A percentile compares a stretch with the other conserved stretches of the same genome.
phyloP scores from a whole-genome alignment of 2,888 invertebrate species.

The Cephonodes hylas region DNA sequence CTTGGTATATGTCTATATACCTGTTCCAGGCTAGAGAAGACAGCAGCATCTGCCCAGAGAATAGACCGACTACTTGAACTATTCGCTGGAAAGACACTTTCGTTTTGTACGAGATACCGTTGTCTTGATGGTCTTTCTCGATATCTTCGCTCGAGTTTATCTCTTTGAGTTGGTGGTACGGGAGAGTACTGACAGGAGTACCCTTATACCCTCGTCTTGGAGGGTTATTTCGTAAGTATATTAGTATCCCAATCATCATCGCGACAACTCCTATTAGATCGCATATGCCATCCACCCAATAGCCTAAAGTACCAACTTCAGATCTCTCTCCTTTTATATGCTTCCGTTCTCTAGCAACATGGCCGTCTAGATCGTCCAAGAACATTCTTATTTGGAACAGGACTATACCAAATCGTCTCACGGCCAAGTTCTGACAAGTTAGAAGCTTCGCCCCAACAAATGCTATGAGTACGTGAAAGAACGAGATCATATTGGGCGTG shows the following conservation, averaged over 20 bases:
- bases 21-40: slow-evolving; percentile 92
- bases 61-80: slow-evolving; percentile 83
- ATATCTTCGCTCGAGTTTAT: slow-evolving; percentile 69
- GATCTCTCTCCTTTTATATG: slow-evolving; percentile 89
- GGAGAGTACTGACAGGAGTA: slow-evolving; percentile 82
- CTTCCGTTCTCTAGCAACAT: slow-evolving; percentile 89
- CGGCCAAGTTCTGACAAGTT: slow-evolving; percentile 85
- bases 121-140: slow-evolving; percentile 70
- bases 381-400: slow-evolving; percentile 91
- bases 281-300: slow-evolving; percentile 91
- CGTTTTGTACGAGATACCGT: slow-evolving; percentile 83
- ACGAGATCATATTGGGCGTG: slow-evolving; percentile 92
- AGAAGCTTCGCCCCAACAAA: slow-evolving; percentile 87
- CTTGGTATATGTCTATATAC: slow-evolving; percentile 90
- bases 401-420: slow-evolving; percentile 87
- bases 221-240: slow-evolving; percentile 87
- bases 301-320: slow-evolving; percentile 90
- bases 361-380: slow-evolving; percentile 92
- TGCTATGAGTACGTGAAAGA: slow-evolving; percentile 89
- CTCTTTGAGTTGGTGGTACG: slow-evolving; percentile 71
- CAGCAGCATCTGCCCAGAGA: slow-evolving; percentile 86
- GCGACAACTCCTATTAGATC: slow-evolving; percentile 89
- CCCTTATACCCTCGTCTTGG: slow-evolving; percentile 85
- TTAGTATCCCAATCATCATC: slow-evolving; percentile 85
- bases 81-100: slow-evolving; percentile 85